These are phyloP conservation scores for Geotrypetes seraphini DNA, from an alignment of 2,797 vertebrate genomes.

Conservation along the genomic window DNA sequence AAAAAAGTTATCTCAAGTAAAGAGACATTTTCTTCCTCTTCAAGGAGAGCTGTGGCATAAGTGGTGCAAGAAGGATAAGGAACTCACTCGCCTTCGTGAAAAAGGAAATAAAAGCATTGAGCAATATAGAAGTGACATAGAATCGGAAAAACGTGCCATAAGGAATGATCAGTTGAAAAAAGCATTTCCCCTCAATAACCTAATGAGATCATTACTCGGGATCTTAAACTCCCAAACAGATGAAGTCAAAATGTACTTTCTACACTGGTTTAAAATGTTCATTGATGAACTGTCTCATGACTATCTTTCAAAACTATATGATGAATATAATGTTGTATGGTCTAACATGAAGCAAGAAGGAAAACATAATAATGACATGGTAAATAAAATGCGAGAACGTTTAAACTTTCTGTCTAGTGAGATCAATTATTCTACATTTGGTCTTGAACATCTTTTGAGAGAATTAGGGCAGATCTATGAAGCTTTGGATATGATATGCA, in stretches of 20 bases:
- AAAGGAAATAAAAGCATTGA: conserved; percentile 45
- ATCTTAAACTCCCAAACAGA: conserved; percentile 16
- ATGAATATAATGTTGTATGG: conserved; percentile 31
- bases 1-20: conserved; percentile 29
- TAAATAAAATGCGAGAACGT: conserved; percentile 2
- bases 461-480: conserved; percentile 61
- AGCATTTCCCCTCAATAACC: conserved; percentile 15
- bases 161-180: conserved; percentile 15
- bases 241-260: conserved; percentile 41
- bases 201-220: conserved; percentile 35
- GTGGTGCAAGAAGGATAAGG: conserved; percentile 58
- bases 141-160: conserved; percentile 12
- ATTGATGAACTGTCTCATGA: conserved; percentile 23
- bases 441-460: conserved; percentile 50
- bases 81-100: conserved; percentile 41
- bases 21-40: conserved; percentile 47
- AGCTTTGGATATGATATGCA: conserved; percentile 17
- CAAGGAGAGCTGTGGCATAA: conserved; percentile 55
- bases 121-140: conserved; percentile 36
- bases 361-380: background rate
- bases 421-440: conserved; percentile 31
- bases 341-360: conserved; percentile 26
- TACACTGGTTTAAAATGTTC: conserved; percentile 51
- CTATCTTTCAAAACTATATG: conserved; percentile 17
- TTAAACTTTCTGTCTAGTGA: conserved; percentile 32